A percentile compares a stretch with the other conserved stretches of the same genome.
phyloP scores from a whole-genome alignment of 2,113 vertebrate genomes.

The Meles meles region DNA sequence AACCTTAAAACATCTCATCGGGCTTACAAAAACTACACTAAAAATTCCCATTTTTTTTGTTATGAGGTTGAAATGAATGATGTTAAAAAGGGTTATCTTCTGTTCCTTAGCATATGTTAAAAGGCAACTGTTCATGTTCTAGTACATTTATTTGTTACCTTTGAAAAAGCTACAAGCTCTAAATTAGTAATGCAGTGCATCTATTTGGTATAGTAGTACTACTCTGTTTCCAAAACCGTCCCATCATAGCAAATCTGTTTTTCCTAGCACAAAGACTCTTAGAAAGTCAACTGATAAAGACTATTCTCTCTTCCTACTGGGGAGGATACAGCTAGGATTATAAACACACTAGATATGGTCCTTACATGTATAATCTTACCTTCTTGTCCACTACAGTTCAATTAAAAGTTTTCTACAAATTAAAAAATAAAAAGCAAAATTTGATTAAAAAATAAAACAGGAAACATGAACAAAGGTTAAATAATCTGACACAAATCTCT shows the following conservation, averaged over 20 bases:
- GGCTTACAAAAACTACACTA: not conserved
- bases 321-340: not conserved
- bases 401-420: not conserved
- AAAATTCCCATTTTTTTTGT: not conserved
- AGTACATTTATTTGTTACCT: not conserved
- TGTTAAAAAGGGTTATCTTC: not conserved
- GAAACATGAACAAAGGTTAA: slow-evolving; percentile 1
- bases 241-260: not conserved
- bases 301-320: not conserved
- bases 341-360: not conserved
- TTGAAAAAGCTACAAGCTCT: not conserved
- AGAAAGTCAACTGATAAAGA: not conserved
- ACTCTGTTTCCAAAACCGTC: not conserved
- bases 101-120: not conserved
- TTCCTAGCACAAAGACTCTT: not conserved
- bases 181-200: not conserved
- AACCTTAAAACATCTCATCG: slow-evolving; percentile 4
- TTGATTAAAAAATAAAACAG: not conserved
- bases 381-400: not conserved
- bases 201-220: not conserved
- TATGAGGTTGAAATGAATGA: not conserved
- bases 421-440: not conserved
- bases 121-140: not conserved
- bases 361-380: not conserved
- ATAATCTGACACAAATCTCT: not conserved